Evolutionary conservation across 2,797 vertebrate genomes (phyloP).

Genomic region (Percopsis omiscomaycus): DNA sequence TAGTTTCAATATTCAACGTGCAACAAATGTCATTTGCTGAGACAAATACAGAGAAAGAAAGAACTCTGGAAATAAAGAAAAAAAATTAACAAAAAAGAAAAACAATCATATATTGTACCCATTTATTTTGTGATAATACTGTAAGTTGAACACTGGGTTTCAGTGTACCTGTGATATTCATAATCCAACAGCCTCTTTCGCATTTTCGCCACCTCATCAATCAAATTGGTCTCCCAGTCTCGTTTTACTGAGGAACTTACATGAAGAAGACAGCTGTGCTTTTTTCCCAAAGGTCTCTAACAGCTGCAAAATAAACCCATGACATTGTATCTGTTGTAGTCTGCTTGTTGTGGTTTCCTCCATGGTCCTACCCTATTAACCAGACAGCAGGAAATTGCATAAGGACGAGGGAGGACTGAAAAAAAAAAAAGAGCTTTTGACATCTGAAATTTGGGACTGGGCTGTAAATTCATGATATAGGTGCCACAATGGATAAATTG

Average conservation of each 20-base stretch:
- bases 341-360: constrained; percentile 48
- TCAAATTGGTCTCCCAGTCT: constrained; percentile 52
- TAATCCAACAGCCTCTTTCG: constrained; percentile 34
- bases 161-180: constrained; percentile 41
- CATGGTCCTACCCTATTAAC: constrained; percentile 61
- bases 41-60: background rate
- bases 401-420: constrained; percentile 31
- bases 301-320: constrained; percentile 68
- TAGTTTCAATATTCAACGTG: background rate
- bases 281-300: constrained; percentile 52
- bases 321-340: constrained; percentile 66
- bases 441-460: constrained; percentile 44
- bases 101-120: background rate
- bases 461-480: constrained; percentile 44
- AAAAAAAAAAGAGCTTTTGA: constrained; percentile 54
- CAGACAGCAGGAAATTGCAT: constrained; percentile 61
- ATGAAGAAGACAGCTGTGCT: constrained; percentile 60
- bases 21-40: no score
- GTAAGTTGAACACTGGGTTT: background rate
- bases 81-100: constrained; percentile 8
- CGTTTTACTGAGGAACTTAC: constrained; percentile 41
- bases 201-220: constrained; percentile 58
- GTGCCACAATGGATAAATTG: constrained; percentile 38
- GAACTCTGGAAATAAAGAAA: background rate
- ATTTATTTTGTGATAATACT: background rate